A percentile compares a stretch with the other conserved stretches of the same genome.
phyloP scores from a whole-genome alignment of 2,888 invertebrate species.

The Ornithoptera alexandrae region DNA sequence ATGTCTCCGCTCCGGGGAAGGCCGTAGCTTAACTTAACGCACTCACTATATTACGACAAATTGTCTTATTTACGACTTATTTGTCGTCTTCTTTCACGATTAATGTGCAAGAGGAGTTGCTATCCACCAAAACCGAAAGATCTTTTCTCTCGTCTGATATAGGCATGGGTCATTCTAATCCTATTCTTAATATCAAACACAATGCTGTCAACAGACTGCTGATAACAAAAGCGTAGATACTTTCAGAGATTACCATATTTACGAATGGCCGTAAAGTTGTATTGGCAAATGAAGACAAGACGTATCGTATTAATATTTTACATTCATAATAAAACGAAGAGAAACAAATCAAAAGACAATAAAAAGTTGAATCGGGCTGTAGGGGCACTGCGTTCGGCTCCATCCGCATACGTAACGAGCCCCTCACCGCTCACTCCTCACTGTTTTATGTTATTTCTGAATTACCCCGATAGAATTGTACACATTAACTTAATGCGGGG shows the following conservation, averaged over 20 bases:
- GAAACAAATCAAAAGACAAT: slow-evolving; percentile 30
- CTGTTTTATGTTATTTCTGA: slow-evolving; percentile 23
- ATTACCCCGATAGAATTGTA: slow-evolving; percentile 23
- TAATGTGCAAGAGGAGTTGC: no score
- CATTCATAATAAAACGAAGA: slow-evolving; percentile 26
- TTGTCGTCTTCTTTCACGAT: no score
- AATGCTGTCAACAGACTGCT: no score
- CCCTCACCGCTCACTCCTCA: slow-evolving; percentile 1
- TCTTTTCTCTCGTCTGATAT: no score
- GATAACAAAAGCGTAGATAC: no score
- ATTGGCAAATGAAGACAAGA: slow-evolving; percentile 14
- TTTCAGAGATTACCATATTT: background rate
- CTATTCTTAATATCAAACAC: no score
- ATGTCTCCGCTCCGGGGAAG: no score
- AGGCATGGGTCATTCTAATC: no score
- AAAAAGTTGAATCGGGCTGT: slow-evolving; percentile 28
- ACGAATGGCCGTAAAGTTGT: background rate
- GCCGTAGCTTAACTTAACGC: no score
- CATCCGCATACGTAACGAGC: slow-evolving; percentile 21
- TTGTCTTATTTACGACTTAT: no score
- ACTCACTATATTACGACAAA: no score
- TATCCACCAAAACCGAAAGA: no score
- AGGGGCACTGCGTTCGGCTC: slow-evolving; percentile 14
- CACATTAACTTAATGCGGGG: slow-evolving; percentile 25
- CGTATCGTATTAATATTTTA: slow-evolving; percentile 27